Evolutionary conservation across 2,113 vertebrate species (phyloP), one percentile per base, ranked within the genome.

Genomic region (Trinectes maculatus): DNA sequence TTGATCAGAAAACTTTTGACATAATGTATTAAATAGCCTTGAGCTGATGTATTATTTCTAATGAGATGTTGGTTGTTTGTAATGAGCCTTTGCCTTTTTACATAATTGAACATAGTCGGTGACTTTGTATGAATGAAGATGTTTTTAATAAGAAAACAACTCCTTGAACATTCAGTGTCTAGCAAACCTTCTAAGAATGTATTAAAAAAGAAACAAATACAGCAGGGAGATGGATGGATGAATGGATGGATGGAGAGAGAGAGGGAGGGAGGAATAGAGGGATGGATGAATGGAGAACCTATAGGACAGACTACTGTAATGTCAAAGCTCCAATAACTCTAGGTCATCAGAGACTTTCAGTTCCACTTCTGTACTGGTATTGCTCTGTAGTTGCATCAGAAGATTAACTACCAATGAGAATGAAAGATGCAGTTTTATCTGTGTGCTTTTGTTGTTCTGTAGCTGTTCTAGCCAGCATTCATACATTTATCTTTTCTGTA

Each of bases 341-440:
- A 37, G 39, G 60, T 61, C 48, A 53, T 47, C 57, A 8, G 42
- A 63, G 36, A 16, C 48, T 19, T 39, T 40, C 18, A 24, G 28
- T 2, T 33, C 51, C 13, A 43, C 6, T 37, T 59, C 37, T 56
- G n/a, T 39, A 11, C 46, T 58, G 56, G 24, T 62, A 3, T 85
- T 85, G 83, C 78, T 31, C 37, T 67, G 75, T 11, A 7, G 66
- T 85, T 88, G 73, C 86, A 84, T 85, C 76, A 88, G 79, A 64
- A 52, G 33, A 80, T 73, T 40, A 51, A 77, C 28, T 43, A 22
- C 19, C 2, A 40, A 29, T 53, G 49, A 79, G 25, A 34, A 44
- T 37, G 15, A 47, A 48, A 53, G 21, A 79, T 68, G 37, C 51
- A 56, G 13, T 49, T 52, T 48, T 54, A 33, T 12, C n/a, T 47